Evolutionary conservation across 2,888 invertebrate species (phyloP).

Genomic region (Melanostoma mellinum): DNA sequence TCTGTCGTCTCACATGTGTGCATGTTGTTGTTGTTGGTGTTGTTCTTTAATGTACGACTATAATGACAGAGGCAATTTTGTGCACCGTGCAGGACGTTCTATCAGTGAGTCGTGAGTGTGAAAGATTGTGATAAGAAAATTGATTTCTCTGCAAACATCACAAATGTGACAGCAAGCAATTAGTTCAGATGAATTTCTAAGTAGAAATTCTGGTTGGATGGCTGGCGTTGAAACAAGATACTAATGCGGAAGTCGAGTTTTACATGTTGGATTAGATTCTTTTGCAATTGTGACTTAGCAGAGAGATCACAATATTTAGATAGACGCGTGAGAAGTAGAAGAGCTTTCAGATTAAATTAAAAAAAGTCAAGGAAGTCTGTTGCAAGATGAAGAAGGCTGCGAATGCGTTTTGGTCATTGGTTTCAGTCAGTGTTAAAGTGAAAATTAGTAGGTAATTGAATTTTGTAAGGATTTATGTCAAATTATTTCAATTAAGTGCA

Average conservation of each 20-base stretch:
- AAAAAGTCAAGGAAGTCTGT: too few species aligned
- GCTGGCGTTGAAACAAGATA: neutral
- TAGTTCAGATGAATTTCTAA: constrained; percentile 38
- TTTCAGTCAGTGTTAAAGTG: too few species aligned
- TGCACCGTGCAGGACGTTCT: constrained; percentile 18
- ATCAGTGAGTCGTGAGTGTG: constrained; percentile 22
- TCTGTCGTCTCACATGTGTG: neutral
- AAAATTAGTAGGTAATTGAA: too few species aligned
- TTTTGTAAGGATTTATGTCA: too few species aligned
- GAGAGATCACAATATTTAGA: too few species aligned
- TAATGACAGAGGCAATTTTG: constrained; percentile 43
- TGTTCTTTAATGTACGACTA: constrained; percentile 3
- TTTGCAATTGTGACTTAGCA: too few species aligned
- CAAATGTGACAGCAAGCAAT: constrained; percentile 25
- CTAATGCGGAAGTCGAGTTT: constrained; percentile 5
- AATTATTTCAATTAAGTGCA: too few species aligned
- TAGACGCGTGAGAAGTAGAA: too few species aligned
- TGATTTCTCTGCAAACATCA: constrained; percentile 28
- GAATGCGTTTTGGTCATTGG: too few species aligned
- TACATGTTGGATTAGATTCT: too few species aligned
- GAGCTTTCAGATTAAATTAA: too few species aligned
- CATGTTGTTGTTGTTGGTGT: constrained; percentile 8
- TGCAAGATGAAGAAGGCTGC: too few species aligned
- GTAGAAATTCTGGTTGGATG: neutral
- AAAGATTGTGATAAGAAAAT: constrained; percentile 56